Conservation (phyloP, 2,113 vertebrate species). For the Archilochus colubris region DNA sequence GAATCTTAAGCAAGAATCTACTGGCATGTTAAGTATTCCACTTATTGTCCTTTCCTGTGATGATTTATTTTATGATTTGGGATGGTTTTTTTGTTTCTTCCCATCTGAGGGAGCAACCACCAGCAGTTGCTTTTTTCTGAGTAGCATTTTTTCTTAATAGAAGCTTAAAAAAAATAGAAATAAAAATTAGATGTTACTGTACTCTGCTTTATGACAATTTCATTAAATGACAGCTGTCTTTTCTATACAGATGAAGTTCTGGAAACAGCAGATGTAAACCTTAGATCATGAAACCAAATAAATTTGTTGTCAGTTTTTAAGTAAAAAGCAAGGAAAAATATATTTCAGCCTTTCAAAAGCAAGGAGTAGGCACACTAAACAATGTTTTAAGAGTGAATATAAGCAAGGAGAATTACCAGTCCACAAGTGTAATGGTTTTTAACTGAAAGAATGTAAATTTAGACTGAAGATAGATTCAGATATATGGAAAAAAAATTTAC, state of each 20-base stretch:
- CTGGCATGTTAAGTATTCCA: background rate
- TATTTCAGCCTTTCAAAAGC: background rate
- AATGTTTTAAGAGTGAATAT: background rate
- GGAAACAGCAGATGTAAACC: background rate
- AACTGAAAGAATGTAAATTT: background rate
- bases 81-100: background rate
- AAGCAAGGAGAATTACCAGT: background rate
- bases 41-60: background rate
- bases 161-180: background rate
- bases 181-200: background rate
- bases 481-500: too few species aligned
- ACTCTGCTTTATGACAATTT: background rate
- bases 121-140: background rate
- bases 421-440: background rate
- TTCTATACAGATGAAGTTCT: background rate
- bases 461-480: background rate
- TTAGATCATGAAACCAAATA: background rate
- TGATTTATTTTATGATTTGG: background rate
- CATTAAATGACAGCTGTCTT: background rate
- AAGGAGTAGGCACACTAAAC: background rate
- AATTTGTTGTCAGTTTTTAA: background rate
- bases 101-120: background rate
- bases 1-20: background rate
- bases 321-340: background rate
- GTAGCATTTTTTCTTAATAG: background rate